Conservation (phyloP, 1,140 invertebrate species). For the Akabosia matsudoensis region DNA sequence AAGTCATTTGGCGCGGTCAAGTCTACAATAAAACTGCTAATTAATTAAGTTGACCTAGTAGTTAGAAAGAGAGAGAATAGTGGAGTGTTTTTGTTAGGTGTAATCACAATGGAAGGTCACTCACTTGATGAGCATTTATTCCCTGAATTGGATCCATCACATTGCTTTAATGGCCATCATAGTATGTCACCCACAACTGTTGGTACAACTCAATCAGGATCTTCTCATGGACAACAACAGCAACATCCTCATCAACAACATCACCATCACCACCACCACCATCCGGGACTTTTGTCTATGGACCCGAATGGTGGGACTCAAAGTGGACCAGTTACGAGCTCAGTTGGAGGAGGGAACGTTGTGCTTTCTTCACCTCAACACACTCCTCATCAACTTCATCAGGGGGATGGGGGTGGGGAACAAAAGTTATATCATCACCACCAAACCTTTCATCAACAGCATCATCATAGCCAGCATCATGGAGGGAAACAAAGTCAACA, state of each 20-base stretch:
- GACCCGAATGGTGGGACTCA: neutral
- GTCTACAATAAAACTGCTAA: neutral
- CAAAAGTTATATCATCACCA: constrained; percentile 26
- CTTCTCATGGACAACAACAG: constrained; percentile 26
- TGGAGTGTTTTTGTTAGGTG: neutral
- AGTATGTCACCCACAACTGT: constrained; percentile 31
- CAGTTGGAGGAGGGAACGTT: neutral
- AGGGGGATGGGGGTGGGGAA: constrained; percentile 2
- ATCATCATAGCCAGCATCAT: neutral
- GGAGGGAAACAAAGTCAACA: constrained; percentile 13
- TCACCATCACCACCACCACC: constrained; percentile 18
- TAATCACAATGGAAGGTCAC: constrained; percentile 46
- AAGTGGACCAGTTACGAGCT: neutral
- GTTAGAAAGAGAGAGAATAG: too few relatives aligned
- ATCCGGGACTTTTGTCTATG: constrained; percentile 24
- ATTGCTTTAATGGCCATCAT: constrained; percentile 45
- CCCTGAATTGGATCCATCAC: constrained; percentile 46
- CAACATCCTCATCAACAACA: constrained; percentile 39
- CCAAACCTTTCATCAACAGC: neutral
- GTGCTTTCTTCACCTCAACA: neutral
- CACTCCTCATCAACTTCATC: neutral
- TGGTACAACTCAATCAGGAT: constrained; percentile 17
- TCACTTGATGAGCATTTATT: constrained; percentile 46
- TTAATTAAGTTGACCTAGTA: constrained; percentile 21
- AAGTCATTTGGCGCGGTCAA: too few relatives aligned